These are phyloP conservation scores for Zosterops lateralis DNA, from an alignment of 2,113 vertebrate genomes.

Conservation along the genomic window DNA sequence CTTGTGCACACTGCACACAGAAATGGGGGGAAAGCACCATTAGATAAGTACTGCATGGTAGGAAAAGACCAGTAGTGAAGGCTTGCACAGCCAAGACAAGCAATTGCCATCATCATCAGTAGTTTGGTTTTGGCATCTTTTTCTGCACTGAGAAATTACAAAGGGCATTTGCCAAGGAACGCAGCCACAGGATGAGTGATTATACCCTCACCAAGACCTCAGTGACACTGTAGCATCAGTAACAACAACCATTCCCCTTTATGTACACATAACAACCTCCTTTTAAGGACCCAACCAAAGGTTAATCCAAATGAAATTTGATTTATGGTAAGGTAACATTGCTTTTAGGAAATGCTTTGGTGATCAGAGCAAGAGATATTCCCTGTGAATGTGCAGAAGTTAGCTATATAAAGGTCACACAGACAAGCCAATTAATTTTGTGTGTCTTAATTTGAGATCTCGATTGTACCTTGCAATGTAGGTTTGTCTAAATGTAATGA, in stretches of 20 bases:
- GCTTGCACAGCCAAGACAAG: background rate
- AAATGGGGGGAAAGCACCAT: background rate
- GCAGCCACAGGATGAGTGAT: background rate
- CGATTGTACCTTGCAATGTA: background rate
- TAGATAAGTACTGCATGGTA: background rate
- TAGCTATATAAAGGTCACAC: background rate
- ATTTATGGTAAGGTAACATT: background rate
- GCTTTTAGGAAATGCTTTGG: background rate
- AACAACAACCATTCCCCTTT: background rate
- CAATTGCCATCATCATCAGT: background rate
- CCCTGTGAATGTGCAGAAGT: background rate
- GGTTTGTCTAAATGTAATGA: background rate
- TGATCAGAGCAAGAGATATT: background rate
- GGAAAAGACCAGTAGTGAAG: background rate
- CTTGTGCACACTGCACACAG: background rate
- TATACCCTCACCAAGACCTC: background rate
- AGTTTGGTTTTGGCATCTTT: background rate
- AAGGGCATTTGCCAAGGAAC: background rate
- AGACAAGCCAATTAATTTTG: background rate
- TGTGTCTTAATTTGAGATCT: background rate
- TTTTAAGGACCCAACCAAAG: background rate
- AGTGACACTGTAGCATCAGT: background rate
- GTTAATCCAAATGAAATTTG: background rate
- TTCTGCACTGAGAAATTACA: background rate
- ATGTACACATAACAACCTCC: background rate